Evolutionary conservation across 1,140 invertebrate species (phyloP).

Genomic region (Drosophila arawakana): DNA sequence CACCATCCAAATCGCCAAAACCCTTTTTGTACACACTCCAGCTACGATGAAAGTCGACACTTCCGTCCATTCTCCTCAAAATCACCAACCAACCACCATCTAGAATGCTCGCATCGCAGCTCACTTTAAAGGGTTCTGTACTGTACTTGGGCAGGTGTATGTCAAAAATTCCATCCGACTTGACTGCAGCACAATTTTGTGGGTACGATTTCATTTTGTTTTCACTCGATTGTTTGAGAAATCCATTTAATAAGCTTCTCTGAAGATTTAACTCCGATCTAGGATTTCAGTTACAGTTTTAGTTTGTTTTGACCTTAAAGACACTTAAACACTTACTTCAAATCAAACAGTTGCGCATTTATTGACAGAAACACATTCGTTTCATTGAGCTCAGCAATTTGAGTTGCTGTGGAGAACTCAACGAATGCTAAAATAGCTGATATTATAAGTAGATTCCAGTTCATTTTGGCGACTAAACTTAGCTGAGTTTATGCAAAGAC

Average conservation of each 20-base stretch:
- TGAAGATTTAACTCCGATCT: not conserved
- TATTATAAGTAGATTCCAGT: not conserved
- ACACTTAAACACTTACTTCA: not conserved
- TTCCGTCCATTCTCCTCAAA: conserved; percentile 87
- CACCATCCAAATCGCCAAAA: conserved; percentile 87
- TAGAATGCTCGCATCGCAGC: conserved; percentile 36
- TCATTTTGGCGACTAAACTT: not conserved
- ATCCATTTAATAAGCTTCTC: not conserved
- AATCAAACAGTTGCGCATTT: not conserved
- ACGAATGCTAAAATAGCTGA: not conserved
- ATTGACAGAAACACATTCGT: not conserved
- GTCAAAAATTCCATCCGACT: conserved; percentile 25
- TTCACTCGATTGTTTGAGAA: not conserved
- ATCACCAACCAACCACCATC: conserved; percentile 73
- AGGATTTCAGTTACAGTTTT: not conserved
- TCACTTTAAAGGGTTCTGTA: conserved; percentile 40
- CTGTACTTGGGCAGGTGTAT: conserved; percentile 36
- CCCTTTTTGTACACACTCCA: conserved; percentile 88
- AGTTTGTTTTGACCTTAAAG: not conserved
- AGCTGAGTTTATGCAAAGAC: not conserved
- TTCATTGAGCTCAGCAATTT: not conserved
- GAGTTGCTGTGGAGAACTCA: not conserved
- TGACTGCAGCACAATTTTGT: not conserved
- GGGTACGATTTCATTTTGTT: not conserved
- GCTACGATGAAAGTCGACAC: conserved; percentile 86